Percentiles rank a stretch among this genome's conserved stretches.
phyloP scores from a whole-genome alignment of 2,797 vertebrate species.

The Sparidentex hasta region DNA sequence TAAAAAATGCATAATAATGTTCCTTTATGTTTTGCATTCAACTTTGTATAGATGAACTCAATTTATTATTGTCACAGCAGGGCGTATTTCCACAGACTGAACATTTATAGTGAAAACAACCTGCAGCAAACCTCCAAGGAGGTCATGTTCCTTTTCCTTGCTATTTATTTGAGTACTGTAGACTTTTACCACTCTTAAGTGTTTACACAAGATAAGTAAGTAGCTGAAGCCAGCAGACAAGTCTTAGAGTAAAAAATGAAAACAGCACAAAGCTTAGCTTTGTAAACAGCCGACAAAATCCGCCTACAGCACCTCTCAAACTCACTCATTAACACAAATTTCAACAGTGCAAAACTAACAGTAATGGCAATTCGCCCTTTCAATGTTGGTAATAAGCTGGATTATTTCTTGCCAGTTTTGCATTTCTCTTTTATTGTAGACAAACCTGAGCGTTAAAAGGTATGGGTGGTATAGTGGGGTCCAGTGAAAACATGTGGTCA shows the following conservation, averaged over 20 bases:
- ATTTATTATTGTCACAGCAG: background rate
- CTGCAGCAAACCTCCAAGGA: background rate
- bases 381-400: no score
- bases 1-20: background rate
- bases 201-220: background rate
- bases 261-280: background rate
- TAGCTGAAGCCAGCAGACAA: background rate
- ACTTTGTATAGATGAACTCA: background rate
- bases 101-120: slow-evolving; percentile 2
- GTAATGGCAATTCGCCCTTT: no score
- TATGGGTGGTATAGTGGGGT: slow-evolving; percentile 91
- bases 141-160: background rate
- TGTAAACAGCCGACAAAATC: background rate
- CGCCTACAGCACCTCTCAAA: background rate
- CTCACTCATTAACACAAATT: background rate
- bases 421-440: background rate
- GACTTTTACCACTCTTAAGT: background rate
- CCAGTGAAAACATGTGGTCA: slow-evolving; percentile 93
- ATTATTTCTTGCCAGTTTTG: no score
- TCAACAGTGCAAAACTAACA: background rate
- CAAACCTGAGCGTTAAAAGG: slow-evolving; percentile 92
- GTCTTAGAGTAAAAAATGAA: background rate
- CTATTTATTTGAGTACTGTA: background rate
- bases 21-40: background rate
- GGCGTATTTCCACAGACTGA: background rate